Percentiles rank a stretch among this genome's conserved stretches.
These are phyloP conservation scores for Trididemnum nubilum DNA, from an alignment of 23 tunicate genomes.

Conservation along the genomic window DNA sequence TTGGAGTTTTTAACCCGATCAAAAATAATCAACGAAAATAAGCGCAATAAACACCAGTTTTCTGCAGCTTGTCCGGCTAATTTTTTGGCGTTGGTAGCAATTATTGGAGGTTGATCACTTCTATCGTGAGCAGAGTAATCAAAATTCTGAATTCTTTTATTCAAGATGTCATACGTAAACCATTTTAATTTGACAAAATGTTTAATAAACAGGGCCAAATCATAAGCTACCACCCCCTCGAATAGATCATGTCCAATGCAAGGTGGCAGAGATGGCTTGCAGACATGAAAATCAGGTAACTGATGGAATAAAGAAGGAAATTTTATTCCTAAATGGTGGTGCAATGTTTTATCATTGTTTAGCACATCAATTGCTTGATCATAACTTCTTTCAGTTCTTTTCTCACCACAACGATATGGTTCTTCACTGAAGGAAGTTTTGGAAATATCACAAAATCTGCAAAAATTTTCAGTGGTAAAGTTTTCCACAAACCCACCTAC, in stretches of 20 bases:
- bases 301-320: background rate
- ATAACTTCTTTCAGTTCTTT: background rate
- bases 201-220: constrained; percentile 32
- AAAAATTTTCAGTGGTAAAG: constrained; percentile 26
- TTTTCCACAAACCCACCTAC: constrained; percentile 55
- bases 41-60: constrained; percentile 52
- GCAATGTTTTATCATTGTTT: background rate
- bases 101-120: background rate
- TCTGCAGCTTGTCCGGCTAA: constrained; percentile 41
- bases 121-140: background rate
- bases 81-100: background rate
- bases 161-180: background rate
- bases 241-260: constrained; percentile 50
- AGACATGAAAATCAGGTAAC: constrained; percentile 33
- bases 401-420: no score
- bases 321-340: constrained; percentile 21
- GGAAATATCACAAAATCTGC: constrained; percentile 31
- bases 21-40: constrained; percentile 40
- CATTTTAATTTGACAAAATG: constrained; percentile 7
- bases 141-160: background rate
- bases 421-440: background rate
- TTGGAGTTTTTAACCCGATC: constrained; percentile 9
- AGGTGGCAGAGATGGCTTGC: constrained; percentile 30
- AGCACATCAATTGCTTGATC: background rate
- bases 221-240: constrained; percentile 53